Conservation (phyloP, 2,888 invertebrate genomes). For the Piscicola geometra region DNA sequence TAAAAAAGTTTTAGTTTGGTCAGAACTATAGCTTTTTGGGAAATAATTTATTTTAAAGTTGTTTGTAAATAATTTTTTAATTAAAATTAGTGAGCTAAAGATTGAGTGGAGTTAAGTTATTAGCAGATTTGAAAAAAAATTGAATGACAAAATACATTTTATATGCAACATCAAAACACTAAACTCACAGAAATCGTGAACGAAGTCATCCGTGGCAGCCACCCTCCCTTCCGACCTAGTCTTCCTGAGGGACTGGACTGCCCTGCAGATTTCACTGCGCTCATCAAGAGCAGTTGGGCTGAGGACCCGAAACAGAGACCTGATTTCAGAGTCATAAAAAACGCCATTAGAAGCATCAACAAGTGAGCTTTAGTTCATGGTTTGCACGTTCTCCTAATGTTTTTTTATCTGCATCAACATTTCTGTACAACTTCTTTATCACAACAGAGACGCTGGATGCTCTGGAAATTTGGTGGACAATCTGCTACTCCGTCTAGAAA, state of each 20-base stretch:
- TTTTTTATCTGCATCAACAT: not conserved
- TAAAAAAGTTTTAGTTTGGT: no score
- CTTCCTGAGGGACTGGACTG: constrained; percentile 50
- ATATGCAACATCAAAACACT: not conserved
- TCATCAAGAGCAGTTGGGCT: constrained; percentile 88
- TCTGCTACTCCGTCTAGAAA: constrained; percentile 89
- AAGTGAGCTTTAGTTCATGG: constrained; percentile 63
- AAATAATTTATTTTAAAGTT: no score
- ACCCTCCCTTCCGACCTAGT: constrained; percentile 71
- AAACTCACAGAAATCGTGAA: constrained; percentile 71
- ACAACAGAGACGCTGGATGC: constrained; percentile 51
- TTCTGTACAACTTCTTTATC: not conserved
- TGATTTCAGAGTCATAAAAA: constrained; percentile 82
- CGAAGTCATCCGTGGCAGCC: constrained; percentile 65
- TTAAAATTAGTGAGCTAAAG: not conserved
- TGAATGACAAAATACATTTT: not conserved
- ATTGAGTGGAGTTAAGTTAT: no score
- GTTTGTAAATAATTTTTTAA: no score
- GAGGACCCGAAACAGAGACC: constrained; percentile 86
- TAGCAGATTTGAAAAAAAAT: not conserved
- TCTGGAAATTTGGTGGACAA: constrained; percentile 82
- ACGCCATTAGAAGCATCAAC: constrained; percentile 82
- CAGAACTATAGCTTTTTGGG: no score
- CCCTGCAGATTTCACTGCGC: constrained; percentile 64
- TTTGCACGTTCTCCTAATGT: not conserved